These are phyloP conservation scores for Heptranchias perlo DNA, from an alignment of 2,113 vertebrate species.

Conservation along the genomic window DNA sequence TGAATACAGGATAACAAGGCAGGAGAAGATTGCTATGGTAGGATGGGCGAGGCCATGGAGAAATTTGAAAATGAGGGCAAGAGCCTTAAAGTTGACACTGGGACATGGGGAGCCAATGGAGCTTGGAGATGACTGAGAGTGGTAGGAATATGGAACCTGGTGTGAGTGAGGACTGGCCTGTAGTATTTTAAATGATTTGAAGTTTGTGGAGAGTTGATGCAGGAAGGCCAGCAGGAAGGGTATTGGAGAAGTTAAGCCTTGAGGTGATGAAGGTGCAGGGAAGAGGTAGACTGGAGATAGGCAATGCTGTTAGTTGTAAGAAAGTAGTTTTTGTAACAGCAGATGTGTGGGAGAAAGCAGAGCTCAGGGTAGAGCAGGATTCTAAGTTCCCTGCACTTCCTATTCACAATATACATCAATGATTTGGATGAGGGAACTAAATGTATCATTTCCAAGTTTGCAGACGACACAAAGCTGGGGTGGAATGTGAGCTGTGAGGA, in stretches of 20 bases:
- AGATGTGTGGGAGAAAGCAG: not conserved
- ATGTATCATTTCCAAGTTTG: too few species aligned
- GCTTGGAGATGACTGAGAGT: not conserved
- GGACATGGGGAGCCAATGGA: not conserved
- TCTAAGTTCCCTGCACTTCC: not conserved
- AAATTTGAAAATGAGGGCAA: not conserved
- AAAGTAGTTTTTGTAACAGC: not conserved
- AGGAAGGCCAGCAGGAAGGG: not conserved
- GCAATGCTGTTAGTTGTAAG: not conserved
- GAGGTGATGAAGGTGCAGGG: not conserved
- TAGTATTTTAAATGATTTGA: not conserved
- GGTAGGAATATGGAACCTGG: not conserved
- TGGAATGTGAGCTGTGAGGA: too few species aligned
- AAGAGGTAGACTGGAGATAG: not conserved
- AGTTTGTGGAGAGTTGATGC: too few species aligned
- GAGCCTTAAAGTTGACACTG: not conserved
- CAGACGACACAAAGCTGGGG: too few species aligned
- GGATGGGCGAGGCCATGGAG: not conserved
- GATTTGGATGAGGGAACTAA: too few species aligned
- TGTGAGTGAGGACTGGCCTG: not conserved
- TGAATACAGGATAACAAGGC: not conserved
- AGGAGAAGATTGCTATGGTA: not conserved
- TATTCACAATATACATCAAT: too few species aligned
- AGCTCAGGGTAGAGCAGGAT: not conserved
- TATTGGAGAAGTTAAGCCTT: not conserved